phyloP scores from a whole-genome alignment of 2,888 invertebrate genomes.

The Protophormia terraenovae region DNA sequence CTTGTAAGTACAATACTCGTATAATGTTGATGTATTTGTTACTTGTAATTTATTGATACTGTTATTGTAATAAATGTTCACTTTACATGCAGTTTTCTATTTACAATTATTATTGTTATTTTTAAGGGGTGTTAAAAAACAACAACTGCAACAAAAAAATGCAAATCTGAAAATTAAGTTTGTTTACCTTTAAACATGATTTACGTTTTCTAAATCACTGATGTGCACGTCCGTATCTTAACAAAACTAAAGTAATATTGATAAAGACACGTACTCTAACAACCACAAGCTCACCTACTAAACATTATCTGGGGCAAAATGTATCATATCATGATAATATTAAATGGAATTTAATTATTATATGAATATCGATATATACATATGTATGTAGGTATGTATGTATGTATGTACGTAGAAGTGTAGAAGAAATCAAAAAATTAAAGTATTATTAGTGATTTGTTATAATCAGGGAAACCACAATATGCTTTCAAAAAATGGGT shows the following conservation, averaged over 20 bases:
- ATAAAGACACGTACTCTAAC: slow-evolving; percentile 48
- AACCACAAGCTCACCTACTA: slow-evolving; percentile 29
- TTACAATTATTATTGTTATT: slow-evolving; percentile 42
- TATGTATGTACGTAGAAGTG: too few relatives aligned
- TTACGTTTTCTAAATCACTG: slow-evolving; percentile 37
- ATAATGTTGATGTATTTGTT: slow-evolving; percentile 59
- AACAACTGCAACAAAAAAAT: slow-evolving; percentile 16
- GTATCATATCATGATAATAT: not conserved
- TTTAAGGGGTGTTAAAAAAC: slow-evolving; percentile 6
- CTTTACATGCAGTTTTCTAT: slow-evolving; percentile 61
- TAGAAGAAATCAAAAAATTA: too few relatives aligned
- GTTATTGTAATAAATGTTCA: slow-evolving; percentile 61
- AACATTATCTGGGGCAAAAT: not conserved
- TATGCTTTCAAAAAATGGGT: too few relatives aligned
- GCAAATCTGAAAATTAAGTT: slow-evolving; percentile 58
- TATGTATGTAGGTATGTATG: too few relatives aligned
- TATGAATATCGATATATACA: too few relatives aligned
- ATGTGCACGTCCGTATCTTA: slow-evolving; percentile 47
- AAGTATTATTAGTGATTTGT: too few relatives aligned
- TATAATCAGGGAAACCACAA: too few relatives aligned
- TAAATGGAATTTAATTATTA: not conserved
- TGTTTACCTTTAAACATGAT: slow-evolving; percentile 64
- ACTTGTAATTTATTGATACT: slow-evolving; percentile 53
- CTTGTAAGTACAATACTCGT: slow-evolving; percentile 26
- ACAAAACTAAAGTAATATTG: slow-evolving; percentile 27